Evolutionary conservation across 2,797 vertebrate genomes (phyloP).

Genomic region (Alca torda): DNA sequence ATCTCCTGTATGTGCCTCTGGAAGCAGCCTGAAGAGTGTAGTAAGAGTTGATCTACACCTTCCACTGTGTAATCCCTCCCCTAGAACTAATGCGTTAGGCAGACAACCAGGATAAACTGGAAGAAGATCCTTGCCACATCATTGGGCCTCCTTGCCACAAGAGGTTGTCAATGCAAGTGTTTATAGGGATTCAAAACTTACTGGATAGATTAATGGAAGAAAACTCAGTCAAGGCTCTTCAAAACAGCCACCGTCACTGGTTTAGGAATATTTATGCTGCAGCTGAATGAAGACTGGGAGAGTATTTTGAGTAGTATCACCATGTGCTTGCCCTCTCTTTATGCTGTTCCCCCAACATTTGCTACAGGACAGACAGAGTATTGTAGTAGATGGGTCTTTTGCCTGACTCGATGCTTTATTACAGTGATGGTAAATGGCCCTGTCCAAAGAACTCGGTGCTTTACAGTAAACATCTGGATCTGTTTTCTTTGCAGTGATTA

Average conservation of each 20-base stretch:
- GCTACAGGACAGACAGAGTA: background rate
- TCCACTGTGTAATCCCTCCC: background rate
- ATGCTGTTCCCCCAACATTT: background rate
- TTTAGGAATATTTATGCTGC: background rate
- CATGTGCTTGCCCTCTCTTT: background rate
- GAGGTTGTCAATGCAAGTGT: background rate
- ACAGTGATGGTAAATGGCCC: background rate
- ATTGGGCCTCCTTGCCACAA: background rate
- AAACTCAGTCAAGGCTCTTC: background rate
- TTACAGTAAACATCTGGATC: slow-evolving; percentile 22
- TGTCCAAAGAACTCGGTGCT: background rate
- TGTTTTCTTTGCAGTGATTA: background rate
- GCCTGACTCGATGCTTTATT: background rate
- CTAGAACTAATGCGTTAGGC: background rate
- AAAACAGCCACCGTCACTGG: background rate
- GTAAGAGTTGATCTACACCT: background rate
- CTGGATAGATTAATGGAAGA: background rate
- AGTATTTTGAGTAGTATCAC: background rate
- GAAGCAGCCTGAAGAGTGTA: background rate
- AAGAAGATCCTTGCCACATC: background rate
- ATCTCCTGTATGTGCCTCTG: background rate
- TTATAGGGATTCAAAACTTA: background rate
- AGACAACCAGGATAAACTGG: background rate
- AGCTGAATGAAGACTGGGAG: background rate
- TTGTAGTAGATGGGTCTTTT: background rate